Percentiles rank a stretch among this genome's conserved stretches.
phyloP scores from a whole-genome alignment of 2,888 invertebrate genomes.

The Parnassius apollo region DNA sequence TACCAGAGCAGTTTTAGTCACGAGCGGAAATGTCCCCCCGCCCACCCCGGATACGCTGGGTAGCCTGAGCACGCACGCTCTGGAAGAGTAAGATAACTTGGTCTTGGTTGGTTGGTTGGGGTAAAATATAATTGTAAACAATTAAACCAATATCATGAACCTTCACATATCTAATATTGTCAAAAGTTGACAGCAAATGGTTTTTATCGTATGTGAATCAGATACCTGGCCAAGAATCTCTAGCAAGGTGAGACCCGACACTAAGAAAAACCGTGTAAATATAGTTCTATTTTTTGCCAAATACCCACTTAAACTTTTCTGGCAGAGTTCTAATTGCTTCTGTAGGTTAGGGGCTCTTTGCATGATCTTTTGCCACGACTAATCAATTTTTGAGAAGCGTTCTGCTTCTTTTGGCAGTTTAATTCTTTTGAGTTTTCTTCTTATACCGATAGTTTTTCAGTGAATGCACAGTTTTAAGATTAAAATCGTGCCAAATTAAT shows the following conservation, averaged over 20 bases:
- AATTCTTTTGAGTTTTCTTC: too few species aligned
- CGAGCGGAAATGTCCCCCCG: too few species aligned
- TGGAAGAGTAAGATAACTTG: too few species aligned
- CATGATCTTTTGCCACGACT: slow-evolving; percentile 99
- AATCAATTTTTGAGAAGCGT: slow-evolving; percentile 97
- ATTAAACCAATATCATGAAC: slow-evolving; percentile 91
- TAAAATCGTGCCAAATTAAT: too few species aligned
- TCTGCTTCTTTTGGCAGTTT: slow-evolving; percentile 80
- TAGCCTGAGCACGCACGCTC: too few species aligned
- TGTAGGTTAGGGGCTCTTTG: slow-evolving; percentile 97
- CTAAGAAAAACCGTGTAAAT: slow-evolving; percentile 97
- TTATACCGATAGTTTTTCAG: too few species aligned
- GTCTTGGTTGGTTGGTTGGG: too few species aligned
- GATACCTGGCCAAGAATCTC: slow-evolving; percentile 96
- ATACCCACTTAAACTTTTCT: slow-evolving; percentile 97
- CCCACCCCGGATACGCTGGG: too few species aligned
- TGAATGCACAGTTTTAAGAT: too few species aligned
- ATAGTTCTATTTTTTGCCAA: slow-evolving; percentile 94
- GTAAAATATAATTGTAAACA: slow-evolving; percentile 1
- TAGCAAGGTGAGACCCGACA: slow-evolving; percentile 94
- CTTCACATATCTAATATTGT: slow-evolving; percentile 95
- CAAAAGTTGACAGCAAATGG: slow-evolving; percentile 96
- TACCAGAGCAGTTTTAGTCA: too few species aligned
- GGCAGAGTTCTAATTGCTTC: slow-evolving; percentile 97
- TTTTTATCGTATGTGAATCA: slow-evolving; percentile 96